These are phyloP conservation scores for Mystacornis crossleyi DNA, from an alignment of 2,113 vertebrate genomes.

Conservation along the genomic window DNA sequence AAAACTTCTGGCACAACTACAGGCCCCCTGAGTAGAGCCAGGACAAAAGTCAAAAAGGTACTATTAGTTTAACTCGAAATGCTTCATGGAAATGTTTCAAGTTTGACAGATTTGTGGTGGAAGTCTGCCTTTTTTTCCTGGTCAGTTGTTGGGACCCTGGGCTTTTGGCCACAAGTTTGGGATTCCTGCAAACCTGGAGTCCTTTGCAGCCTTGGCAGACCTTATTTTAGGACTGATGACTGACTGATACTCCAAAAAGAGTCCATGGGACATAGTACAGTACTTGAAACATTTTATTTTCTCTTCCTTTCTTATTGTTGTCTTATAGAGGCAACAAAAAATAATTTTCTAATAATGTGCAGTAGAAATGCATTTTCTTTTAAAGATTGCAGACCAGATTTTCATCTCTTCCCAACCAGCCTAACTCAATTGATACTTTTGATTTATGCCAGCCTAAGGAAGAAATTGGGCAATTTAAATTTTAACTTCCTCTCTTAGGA, in stretches of 20 bases:
- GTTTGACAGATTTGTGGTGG: background rate
- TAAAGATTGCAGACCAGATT: background rate
- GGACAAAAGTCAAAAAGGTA: background rate
- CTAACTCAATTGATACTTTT: slow-evolving; percentile 16
- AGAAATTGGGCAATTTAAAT: slow-evolving; percentile 50
- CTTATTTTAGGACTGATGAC: background rate
- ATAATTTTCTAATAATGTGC: background rate
- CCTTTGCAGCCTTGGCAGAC: background rate
- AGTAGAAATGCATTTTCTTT: slow-evolving; percentile 17
- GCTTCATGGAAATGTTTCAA: background rate
- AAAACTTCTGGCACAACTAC: background rate
- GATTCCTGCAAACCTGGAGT: background rate
- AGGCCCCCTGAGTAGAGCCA: background rate
- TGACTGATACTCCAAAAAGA: background rate
- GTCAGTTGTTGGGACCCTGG: background rate
- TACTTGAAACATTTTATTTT: background rate
- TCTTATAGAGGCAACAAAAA: slow-evolving; percentile 9
- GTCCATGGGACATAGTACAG: background rate
- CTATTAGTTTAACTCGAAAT: background rate
- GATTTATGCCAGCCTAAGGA: slow-evolving; percentile 34
- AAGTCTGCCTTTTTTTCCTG: background rate
- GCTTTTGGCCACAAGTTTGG: background rate
- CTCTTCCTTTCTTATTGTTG: background rate
- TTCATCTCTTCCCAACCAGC: slow-evolving; percentile 1
- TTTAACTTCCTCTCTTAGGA: slow-evolving; percentile 60